Conservation (phyloP, 2,888 invertebrate genomes). For the Erpobdella octoculata region DNA sequence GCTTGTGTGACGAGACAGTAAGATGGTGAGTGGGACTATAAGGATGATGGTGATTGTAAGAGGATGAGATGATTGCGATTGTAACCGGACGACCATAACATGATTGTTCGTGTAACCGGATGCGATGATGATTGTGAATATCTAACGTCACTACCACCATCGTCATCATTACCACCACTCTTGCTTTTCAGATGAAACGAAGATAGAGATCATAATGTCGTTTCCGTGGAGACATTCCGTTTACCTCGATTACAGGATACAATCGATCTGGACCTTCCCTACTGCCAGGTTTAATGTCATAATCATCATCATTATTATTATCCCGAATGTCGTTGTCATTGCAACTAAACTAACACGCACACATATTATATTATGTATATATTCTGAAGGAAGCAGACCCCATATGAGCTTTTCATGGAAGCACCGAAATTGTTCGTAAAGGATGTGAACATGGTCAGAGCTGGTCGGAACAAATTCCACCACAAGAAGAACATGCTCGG, state of each 20-base stretch:
- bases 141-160: neutral
- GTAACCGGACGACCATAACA: neutral
- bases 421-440: too few species aligned
- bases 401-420: too few species aligned
- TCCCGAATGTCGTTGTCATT: neutral
- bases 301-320: too few species aligned
- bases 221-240: slow-evolving; percentile 68
- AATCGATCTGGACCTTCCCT: slow-evolving; percentile 59
- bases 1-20: too few species aligned
- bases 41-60: neutral
- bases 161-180: neutral
- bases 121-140: neutral
- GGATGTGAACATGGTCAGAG: too few species aligned
- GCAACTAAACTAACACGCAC: too few species aligned
- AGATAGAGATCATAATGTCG: slow-evolving; percentile 61
- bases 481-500: too few species aligned
- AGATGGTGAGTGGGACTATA: neutral
- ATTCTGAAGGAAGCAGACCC: too few species aligned
- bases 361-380: too few species aligned
- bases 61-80: neutral
- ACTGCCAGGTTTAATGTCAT: slow-evolving; percentile 38
- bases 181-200: slow-evolving; percentile 36
- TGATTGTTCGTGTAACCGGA: neutral
- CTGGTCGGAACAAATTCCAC: too few species aligned
- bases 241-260: slow-evolving; percentile 62